Base-by-base conservation (phyloP, 1,140 invertebrate genomes). In the Lepidurus apus region DNA sequence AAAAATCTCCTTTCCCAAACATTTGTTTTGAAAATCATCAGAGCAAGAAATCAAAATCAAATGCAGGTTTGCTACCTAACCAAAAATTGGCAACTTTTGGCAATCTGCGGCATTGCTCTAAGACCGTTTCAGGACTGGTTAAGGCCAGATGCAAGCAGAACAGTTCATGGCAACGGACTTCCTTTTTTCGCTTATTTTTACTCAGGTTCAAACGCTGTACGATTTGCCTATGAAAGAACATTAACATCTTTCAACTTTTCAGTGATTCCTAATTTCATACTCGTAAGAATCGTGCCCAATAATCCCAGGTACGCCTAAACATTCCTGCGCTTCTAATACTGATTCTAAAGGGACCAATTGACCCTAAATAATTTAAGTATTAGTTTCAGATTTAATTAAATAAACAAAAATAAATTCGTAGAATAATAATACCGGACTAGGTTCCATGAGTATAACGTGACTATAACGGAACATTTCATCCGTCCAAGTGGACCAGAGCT, bases 361-460 rank as follows among this genome's bases (percentile, higher is more conserved):
- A 65, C 53, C 53, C 9, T 65, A 65, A 9, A 65, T 7, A 65
- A 65, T 17, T 1, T 17, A 13, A 17, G 2, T 6, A 65, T 7
- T 17, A 65, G 17, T 17, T 47, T 11, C 6, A 7, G 17, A 65
- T 65, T n/a, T 13, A 13, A 65, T 11, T 65, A 17, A 21, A 11
- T 9, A 10, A 11, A 2, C 45, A 65, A 65, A 65, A 7, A n/a
- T 13, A 65, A n/a, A 65, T 65, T 65, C 21, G 34, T 34, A 4
- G 1, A 9, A 21, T 11, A 65, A 65, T 17, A 65, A 11, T 65
- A 65, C 53, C 21, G 53, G 53, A 17, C 53, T 65, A 7, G 53
- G 8, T 65, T 65, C 53, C 53, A 65, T 65, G 8, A 65, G 53
- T 65, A 65, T 65, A 65, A 65, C 13, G 53, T 65, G 53, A 65